Evolutionary conservation across 2,113 vertebrate species (phyloP), one percentile per base, ranked within the genome.

Genomic region (Polypterus bichir): DNA sequence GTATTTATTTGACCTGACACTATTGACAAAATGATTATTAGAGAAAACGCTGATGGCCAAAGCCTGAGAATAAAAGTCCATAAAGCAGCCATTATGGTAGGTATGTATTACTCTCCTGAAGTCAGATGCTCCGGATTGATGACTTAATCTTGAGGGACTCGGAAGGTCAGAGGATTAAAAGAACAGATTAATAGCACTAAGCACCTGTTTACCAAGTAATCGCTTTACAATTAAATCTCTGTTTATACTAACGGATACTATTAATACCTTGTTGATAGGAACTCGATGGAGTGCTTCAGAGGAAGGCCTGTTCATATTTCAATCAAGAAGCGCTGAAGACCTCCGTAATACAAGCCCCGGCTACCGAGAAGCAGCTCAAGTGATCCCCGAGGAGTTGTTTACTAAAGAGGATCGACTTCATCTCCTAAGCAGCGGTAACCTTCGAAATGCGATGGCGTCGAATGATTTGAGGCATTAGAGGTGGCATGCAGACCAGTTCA

Each of bases 181-280:
- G 5, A 58, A 58, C 56, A 58, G 56, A 58, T 58, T 58, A 58
- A 58, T 58, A 58, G 56, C 44, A 58, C 56, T 45, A 58, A 58
- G 4, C 56, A 58, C n/a, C 56, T 58, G 56, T 58, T 45, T 58
- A 45, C 56, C 44, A 58, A 58, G 56, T 58, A 58, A 58, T 58
- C 56, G 46, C 56, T 44, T 58, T 5, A 27, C 9, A 58, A 58
- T 58, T 5, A 58, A 58, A 45, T 58, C 56, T 9, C 56, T 45
- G 46, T 58, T 58, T 58, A 58, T 58, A 58, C 56, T 58, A 58
- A 58, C 56, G 44, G n/a, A n/a, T 27, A 8, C 56, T 58, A 58
- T 44, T 58, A 58, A 58, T 58, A 58, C 56, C 56, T 2, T 58
- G 44, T 45, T 6, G 56, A 58, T 58, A 58, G 56, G 44, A 45